phyloP scores from a whole-genome alignment of 2,797 vertebrate genomes.

The Phataginus tricuspis region DNA sequence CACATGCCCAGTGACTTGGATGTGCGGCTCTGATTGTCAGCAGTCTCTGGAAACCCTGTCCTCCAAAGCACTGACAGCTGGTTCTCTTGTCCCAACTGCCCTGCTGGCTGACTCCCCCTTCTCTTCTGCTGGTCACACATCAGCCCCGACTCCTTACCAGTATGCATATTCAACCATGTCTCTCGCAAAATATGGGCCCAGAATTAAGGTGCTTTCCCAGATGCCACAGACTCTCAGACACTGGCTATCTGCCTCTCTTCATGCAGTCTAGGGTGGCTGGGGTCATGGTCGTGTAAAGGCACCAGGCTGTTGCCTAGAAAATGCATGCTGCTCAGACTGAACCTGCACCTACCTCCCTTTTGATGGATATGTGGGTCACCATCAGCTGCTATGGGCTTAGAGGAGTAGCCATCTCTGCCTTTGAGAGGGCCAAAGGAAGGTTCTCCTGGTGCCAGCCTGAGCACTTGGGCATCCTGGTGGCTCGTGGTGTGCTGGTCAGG shows the following conservation, averaged over 20 bases:
- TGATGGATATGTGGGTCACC: neutral
- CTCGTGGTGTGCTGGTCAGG: neutral
- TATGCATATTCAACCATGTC: neutral
- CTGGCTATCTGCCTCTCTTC: neutral
- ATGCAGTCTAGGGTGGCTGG: neutral
- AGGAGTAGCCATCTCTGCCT: neutral
- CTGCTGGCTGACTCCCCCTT: neutral
- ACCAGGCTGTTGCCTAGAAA: neutral
- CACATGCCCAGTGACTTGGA: neutral
- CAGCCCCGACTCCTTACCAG: neutral
- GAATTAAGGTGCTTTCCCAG: neutral
- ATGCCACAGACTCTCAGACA: neutral
- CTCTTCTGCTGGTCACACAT: neutral
- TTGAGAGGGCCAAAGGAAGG: neutral
- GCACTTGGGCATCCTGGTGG: neutral
- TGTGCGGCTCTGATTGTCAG: neutral
- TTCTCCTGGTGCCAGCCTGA: neutral
- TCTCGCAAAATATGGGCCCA: neutral
- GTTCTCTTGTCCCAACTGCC: neutral
- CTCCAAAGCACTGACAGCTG: rapidly evolving
- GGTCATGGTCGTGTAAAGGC: neutral
- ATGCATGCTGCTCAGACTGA: neutral
- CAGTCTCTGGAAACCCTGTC: neutral
- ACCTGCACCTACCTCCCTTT: neutral
- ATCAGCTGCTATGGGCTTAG: neutral